Conservation (phyloP, 2,797 vertebrate species). For the Trachops cirrhosus region DNA sequence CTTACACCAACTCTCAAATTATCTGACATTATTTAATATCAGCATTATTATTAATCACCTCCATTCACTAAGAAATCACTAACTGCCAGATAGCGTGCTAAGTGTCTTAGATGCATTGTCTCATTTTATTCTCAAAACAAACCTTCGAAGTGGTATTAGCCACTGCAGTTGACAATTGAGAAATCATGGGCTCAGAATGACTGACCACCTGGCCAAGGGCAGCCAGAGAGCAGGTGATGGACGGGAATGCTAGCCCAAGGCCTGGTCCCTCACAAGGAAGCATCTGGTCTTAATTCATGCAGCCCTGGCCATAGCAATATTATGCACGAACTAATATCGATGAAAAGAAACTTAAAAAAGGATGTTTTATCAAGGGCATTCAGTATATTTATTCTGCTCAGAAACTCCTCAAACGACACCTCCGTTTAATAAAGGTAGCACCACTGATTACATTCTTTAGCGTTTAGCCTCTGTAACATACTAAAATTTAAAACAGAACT, state of each 20-base stretch:
- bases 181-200: background rate
- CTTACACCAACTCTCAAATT: slow-evolving; percentile 25
- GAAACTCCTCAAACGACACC: background rate
- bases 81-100: background rate
- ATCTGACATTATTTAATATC: slow-evolving; percentile 20
- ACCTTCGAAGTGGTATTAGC: background rate
- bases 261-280: background rate
- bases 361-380: background rate
- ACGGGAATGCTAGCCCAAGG: background rate
- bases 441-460: background rate
- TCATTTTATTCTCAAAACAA: slow-evolving; percentile 35
- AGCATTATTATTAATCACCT: slow-evolving; percentile 36
- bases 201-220: background rate
- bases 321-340: background rate
- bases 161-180: background rate
- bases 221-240: background rate
- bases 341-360: background rate
- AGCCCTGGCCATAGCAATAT: background rate
- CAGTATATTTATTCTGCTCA: background rate
- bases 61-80: slow-evolving; percentile 16
- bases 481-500: slow-evolving; percentile 36
- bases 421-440: background rate
- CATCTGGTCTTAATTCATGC: background rate
- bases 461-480: slow-evolving; percentile 14
- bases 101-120: slow-evolving; percentile 10